phyloP scores from a whole-genome alignment of 2,113 vertebrate species.

The Quiscalus mexicanus region DNA sequence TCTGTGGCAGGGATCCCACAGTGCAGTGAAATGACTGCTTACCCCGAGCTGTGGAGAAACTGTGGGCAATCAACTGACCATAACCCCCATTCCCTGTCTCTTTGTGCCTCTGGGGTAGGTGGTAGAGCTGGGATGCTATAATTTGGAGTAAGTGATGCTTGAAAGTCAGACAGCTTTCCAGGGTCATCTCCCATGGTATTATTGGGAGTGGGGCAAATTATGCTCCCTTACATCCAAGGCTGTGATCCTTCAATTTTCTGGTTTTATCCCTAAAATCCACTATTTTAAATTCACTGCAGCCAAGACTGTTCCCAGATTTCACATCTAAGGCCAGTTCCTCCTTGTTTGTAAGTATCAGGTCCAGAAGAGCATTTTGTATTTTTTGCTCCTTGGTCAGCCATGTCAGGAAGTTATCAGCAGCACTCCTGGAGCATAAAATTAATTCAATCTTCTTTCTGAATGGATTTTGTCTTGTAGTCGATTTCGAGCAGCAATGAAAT shows the following conservation, averaged over 20 bases:
- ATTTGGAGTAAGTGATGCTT: background rate
- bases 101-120: too few species aligned
- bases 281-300: background rate
- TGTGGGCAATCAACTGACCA: too few species aligned
- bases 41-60: background rate
- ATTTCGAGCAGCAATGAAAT: background rate
- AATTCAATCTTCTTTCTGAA: background rate
- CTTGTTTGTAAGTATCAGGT: background rate
- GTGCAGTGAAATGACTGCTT: accelerated
- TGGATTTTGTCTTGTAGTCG: background rate
- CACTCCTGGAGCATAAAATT: background rate
- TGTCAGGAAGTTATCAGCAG: background rate
- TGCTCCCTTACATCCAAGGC: background rate
- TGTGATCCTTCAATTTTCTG: background rate
- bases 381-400: background rate
- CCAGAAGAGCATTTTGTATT: background rate
- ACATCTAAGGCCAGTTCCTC: background rate
- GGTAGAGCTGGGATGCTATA: background rate
- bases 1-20: accelerated
- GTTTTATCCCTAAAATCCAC: background rate
- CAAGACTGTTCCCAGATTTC: background rate
- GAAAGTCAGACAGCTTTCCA: background rate
- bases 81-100: background rate
- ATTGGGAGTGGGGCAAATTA: background rate
- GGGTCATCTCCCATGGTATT: background rate